These are phyloP conservation scores for Drosophila pandora DNA, from an alignment of 1,140 invertebrate species.

Conservation along the genomic window DNA sequence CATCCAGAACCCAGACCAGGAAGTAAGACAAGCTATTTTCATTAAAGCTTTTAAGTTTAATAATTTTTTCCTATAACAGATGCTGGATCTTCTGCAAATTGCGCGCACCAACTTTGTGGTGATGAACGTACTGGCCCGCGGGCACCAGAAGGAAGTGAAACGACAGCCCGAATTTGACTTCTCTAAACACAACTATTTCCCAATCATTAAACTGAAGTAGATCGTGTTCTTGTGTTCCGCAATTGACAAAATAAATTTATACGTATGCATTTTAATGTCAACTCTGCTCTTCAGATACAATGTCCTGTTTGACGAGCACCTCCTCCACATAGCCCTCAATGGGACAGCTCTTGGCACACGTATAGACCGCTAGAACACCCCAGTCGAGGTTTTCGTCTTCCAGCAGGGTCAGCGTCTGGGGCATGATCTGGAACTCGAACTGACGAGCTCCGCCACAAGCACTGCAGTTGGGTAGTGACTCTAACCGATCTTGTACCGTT, in stretches of 20 bases:
- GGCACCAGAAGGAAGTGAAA: constrained; percentile 94
- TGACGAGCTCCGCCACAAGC: constrained; percentile 89
- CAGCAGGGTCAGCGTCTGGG: constrained; percentile 92
- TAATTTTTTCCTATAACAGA: constrained; percentile 85
- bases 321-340: constrained; percentile 88
- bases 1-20: constrained; percentile 90
- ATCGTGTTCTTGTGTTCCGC: constrained; percentile 44
- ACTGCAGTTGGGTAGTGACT: constrained; percentile 89
- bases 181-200: constrained; percentile 93
- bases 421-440: constrained; percentile 98
- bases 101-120: constrained; percentile 98
- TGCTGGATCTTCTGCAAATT: constrained; percentile 92
- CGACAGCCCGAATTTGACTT: constrained; percentile 96
- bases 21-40: constrained; percentile 86
- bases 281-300: constrained; percentile 72
- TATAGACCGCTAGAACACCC: constrained; percentile 94
- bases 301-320: constrained; percentile 95
- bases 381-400: constrained; percentile 93
- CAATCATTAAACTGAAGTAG: constrained; percentile 91
- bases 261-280: constrained; percentile 51
- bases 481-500: constrained; percentile 67
- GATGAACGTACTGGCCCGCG: constrained; percentile 94
- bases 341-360: constrained; percentile 91
- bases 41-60: background rate
- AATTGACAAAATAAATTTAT: constrained; percentile 59